A percentile compares a stretch with the other conserved stretches of the same genome.
Evolutionary conservation across 2,113 vertebrate genomes (phyloP).

Genomic region (Vimba vimba): DNA sequence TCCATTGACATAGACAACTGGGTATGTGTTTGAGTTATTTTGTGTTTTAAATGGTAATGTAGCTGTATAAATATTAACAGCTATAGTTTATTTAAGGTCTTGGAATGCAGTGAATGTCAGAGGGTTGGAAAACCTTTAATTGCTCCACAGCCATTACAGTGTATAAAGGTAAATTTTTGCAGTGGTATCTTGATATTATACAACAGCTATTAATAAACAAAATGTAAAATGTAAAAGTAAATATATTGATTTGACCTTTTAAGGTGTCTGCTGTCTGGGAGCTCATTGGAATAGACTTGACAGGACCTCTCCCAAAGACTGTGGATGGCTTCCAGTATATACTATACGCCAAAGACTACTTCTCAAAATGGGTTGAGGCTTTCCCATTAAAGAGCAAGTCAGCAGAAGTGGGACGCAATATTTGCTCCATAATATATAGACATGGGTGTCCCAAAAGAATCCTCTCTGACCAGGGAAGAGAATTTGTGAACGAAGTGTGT

Average conservation of each 20-base stretch:
- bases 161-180: slow-evolving; percentile 47
- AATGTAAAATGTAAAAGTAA: neutral
- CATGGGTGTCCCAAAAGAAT: too few relatives aligned
- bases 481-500: too few relatives aligned
- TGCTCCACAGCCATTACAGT: slow-evolving; percentile 31
- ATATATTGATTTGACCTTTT: neutral
- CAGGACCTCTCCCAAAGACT: slow-evolving; percentile 38
- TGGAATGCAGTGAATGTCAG: slow-evolving; percentile 50
- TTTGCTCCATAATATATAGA: too few relatives aligned
- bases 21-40: too few relatives aligned
- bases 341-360: neutral
- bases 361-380: too few relatives aligned
- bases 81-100: slow-evolving; percentile 16
- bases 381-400: too few relatives aligned
- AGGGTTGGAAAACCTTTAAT: slow-evolving; percentile 38
- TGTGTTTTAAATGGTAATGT: too few relatives aligned
- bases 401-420: too few relatives aligned
- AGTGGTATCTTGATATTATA: neutral
- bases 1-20: too few relatives aligned
- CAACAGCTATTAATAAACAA: neutral
- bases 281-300: slow-evolving; percentile 37
- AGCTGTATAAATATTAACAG: too few relatives aligned
- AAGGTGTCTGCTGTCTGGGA: slow-evolving; percentile 41
- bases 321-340: slow-evolving; percentile 39
- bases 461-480: too few relatives aligned